Base-by-base conservation (phyloP, 2,888 invertebrate genomes). In the Trachelus iudaicus region DNA sequence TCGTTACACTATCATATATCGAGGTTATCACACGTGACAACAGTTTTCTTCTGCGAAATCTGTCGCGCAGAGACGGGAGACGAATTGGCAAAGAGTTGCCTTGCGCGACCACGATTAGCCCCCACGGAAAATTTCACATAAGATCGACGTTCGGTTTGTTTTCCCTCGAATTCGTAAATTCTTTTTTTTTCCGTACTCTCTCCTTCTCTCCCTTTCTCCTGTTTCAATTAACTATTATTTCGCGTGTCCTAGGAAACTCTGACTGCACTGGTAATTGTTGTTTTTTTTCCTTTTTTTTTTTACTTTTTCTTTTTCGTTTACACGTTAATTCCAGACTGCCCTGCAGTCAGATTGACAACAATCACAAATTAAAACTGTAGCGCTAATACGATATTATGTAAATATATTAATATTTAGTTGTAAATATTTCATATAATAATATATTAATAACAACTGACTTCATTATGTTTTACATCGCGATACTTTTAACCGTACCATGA, bases 401-500 rank as follows among this genome's bases (percentile, higher is more conserved):
- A 88, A 88, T 89, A 90, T 90, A 89, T 89, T 89, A 89, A 89
- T 89, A 88, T 87, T 88, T 87, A 88, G 85, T 88, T 85, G 87
- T 90, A 90, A 90, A 90, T 90, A 90, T 89, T 88, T 88, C 86
- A 86, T 88, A 86, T 87, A 88, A 86, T 87, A 87, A 87, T 88
- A 85, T 85, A 88, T 87, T 88, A 88, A 90, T 90, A 91, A 90
- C 89, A 90, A 90, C 86, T 85, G 86, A 86, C 83, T 79, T 77
- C 75, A 76, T 79, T 79, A 34, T 81, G 80, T 84, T 85, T 84
- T 86, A 85, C 86, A 85, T 84, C 86, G 81, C 83, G 85, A 83
- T 83, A 84, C 86, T 83, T 82, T 81, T 82, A 73, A 81, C 85
- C 83, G 85, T 85, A 83, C 84, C 84, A 79, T 79, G 74, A 76